Conservation (phyloP, 2,888 invertebrate species). For the Apocheima hispidaria region DNA sequence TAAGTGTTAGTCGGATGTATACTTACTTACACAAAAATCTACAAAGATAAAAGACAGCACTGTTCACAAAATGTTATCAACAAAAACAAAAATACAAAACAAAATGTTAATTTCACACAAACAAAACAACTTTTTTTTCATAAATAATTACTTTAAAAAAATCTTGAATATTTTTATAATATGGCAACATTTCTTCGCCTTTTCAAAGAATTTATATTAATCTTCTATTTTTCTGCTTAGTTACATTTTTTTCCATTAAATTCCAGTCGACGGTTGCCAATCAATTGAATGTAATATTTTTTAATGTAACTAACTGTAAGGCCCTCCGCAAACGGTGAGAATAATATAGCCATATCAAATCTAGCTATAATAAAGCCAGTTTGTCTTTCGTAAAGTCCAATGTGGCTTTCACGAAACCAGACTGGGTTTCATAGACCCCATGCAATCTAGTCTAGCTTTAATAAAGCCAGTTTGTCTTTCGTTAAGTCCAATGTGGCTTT, state of each 20-base stretch:
- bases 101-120: slow-evolving; percentile 4
- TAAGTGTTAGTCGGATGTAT: slow-evolving; percentile 24
- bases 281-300: no score
- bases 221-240: background rate
- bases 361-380: no score
- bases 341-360: no score
- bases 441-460: no score
- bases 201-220: background rate
- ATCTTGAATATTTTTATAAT: background rate
- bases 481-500: no score
- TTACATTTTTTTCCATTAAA: no score
- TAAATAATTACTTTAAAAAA: background rate
- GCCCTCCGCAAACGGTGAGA: background rate
- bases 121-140: background rate
- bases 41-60: slow-evolving; percentile 15
- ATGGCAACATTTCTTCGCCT: slow-evolving; percentile 4
- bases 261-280: no score
- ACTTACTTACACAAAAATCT: slow-evolving; percentile 7
- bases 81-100: slow-evolving; percentile 4
- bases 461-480: no score
- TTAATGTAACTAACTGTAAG: no score
- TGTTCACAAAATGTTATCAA: slow-evolving; percentile 19
- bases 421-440: no score
- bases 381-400: no score
- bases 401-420: no score